A percentile compares a stretch with the other conserved stretches of the same genome.
Evolutionary conservation across 1,140 invertebrate species (phyloP).

Genomic region (Atta cephalotes): DNA sequence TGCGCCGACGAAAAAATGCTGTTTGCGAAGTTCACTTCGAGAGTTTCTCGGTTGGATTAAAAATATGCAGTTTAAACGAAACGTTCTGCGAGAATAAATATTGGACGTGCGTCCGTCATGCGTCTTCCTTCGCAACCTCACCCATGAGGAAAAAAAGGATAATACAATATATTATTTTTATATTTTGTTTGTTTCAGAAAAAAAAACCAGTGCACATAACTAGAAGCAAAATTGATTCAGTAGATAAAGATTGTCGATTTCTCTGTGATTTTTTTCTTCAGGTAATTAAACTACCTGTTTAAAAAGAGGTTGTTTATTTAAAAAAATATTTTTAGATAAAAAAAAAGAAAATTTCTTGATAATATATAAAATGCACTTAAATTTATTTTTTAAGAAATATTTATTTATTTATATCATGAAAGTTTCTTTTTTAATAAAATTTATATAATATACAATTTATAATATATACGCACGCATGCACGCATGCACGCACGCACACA

Average conservation of each 20-base stretch:
- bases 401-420: no score
- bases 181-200: constrained; percentile 9
- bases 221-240: neutral
- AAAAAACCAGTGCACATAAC: neutral
- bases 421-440: no score
- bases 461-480: no score
- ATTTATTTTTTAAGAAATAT: no score
- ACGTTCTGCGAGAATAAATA: constrained; percentile 38
- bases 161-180: constrained; percentile 33
- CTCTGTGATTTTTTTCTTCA: neutral
- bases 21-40: constrained; percentile 10
- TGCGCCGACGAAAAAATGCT: constrained; percentile 47
- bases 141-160: neutral
- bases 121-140: constrained; percentile 34
- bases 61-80: constrained; percentile 48
- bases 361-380: no score
- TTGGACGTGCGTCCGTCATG: constrained; percentile 30
- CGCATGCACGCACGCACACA: no score
- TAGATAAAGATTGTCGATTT: neutral
- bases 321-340: neutral
- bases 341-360: neutral
- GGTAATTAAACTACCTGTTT: neutral
- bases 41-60: constrained; percentile 36
- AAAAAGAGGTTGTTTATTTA: no score
- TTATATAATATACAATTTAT: no score